phyloP scores from a whole-genome alignment of 2,888 invertebrate species.

The Amphipyra tragopoginis region DNA sequence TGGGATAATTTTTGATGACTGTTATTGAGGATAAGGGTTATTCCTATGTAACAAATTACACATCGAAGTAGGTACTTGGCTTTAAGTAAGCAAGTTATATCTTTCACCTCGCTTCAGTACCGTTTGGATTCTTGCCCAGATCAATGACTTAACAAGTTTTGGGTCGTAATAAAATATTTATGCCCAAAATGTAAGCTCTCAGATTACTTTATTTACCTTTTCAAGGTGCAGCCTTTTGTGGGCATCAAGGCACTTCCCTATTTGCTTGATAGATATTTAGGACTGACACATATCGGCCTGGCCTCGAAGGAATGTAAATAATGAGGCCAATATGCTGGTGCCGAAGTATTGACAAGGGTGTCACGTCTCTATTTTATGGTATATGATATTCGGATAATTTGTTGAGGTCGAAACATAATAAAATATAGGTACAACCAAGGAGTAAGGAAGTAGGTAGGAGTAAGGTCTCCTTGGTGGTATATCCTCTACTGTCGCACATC shows the following conservation, averaged over 20 bases:
- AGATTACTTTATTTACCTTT: constrained; percentile 35
- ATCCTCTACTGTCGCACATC: too few species aligned
- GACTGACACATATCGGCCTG: constrained; percentile 28
- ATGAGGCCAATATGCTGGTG: constrained; percentile 16
- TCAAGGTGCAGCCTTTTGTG: constrained; percentile 24
- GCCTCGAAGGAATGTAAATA: constrained; percentile 38
- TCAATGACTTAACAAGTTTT: constrained; percentile 18
- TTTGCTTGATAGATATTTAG: constrained; percentile 52
- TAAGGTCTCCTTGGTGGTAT: too few species aligned
- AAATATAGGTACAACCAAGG: too few species aligned
- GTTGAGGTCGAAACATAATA: not conserved
- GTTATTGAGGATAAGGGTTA: constrained; percentile 34
- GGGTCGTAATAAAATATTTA: constrained; percentile 24
- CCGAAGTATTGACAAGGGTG: constrained; percentile 23
- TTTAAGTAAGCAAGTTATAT: not conserved
- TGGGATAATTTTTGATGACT: not conserved
- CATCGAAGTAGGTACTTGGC: constrained; percentile 8
- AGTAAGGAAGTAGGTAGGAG: too few species aligned
- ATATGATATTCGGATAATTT: constrained; percentile 1
- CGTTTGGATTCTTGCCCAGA: constrained; percentile 20
- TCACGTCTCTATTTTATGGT: constrained; percentile 10
- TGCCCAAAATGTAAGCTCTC: constrained; percentile 8
- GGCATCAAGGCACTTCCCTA: constrained; percentile 50
- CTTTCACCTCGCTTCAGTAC: constrained; percentile 1
- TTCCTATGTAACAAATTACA: constrained; percentile 15